Conservation (phyloP, 2,113 vertebrate species). For the Serinus canaria region DNA sequence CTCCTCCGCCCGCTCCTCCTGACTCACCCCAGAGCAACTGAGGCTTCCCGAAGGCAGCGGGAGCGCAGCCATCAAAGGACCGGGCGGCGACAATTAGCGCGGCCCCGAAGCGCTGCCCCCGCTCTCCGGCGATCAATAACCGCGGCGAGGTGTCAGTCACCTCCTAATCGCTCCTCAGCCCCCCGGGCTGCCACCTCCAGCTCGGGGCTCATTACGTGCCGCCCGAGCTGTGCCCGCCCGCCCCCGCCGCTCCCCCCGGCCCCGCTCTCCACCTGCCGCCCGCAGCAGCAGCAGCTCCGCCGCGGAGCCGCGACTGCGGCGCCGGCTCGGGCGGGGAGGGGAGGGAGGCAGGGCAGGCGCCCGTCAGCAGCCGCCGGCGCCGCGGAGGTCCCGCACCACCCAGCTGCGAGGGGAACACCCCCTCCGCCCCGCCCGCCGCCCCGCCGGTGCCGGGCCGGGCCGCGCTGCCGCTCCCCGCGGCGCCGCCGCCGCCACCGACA, state of each 20-base stretch:
- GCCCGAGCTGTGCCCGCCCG: neutral
- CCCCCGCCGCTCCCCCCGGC: neutral
- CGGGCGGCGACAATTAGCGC: neutral
- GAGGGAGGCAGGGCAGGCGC: neutral
- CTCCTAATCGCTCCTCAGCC: neutral
- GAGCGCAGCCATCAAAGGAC: neutral
- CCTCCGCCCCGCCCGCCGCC: too few species aligned
- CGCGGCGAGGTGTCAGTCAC: constrained; percentile 23
- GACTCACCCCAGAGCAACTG: neutral
- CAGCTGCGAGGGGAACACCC: too few species aligned
- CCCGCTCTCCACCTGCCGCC: neutral
- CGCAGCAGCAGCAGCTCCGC: neutral
- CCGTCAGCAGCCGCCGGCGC: too few species aligned
- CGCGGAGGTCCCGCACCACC: too few species aligned
- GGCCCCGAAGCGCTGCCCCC: neutral
- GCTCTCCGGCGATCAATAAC: constrained; percentile 1
- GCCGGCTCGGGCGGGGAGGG: neutral
- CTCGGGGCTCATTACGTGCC: neutral
- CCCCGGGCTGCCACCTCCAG: neutral
- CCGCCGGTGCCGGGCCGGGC: too few species aligned
- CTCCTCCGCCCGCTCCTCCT: neutral
- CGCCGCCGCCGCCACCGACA: too few species aligned
- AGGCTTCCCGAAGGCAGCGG: neutral
- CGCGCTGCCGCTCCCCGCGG: too few species aligned
- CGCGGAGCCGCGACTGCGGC: neutral